These are phyloP conservation scores for Oligia latruncula DNA, from an alignment of 2,888 invertebrate species.

Conservation along the genomic window DNA sequence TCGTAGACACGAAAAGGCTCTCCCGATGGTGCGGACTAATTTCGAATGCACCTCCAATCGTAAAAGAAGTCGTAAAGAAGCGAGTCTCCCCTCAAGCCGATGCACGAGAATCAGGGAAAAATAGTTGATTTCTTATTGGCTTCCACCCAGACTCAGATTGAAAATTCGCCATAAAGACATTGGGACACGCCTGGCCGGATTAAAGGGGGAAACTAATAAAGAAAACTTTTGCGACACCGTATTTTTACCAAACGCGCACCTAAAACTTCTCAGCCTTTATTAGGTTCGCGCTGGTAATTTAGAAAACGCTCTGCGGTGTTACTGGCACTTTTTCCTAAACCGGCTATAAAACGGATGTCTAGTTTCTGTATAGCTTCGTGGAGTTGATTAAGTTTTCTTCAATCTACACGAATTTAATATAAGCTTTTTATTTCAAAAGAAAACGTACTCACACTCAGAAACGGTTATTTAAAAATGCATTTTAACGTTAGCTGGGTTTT, in stretches of 20 bases:
- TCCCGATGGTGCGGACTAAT: constrained; percentile 86
- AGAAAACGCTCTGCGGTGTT: constrained; percentile 79
- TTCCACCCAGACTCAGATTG: constrained; percentile 89
- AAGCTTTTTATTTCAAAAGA: constrained; percentile 58
- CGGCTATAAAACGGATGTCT: constrained; percentile 76
- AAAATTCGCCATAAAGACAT: constrained; percentile 90
- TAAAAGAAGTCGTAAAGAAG: constrained; percentile 90
- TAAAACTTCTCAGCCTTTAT: constrained; percentile 87
- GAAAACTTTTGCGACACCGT: constrained; percentile 90
- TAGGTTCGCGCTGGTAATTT: constrained; percentile 84
- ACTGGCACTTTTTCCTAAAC: constrained; percentile 74
- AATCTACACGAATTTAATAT: constrained; percentile 70
- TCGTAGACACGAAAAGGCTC: constrained; percentile 88
- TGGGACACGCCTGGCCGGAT: constrained; percentile 89
- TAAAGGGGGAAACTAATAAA: constrained; percentile 90
- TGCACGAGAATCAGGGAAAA: constrained; percentile 89
- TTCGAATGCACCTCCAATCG: constrained; percentile 90
- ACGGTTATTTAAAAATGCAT: constrained; percentile 60
- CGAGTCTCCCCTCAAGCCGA: constrained; percentile 86
- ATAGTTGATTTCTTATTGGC: constrained; percentile 90
- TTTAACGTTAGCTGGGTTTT: constrained; percentile 69
- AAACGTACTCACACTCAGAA: constrained; percentile 46
- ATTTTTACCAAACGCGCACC: constrained; percentile 88
- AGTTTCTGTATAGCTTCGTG: constrained; percentile 73
- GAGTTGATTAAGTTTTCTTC: constrained; percentile 79